Evolutionary conservation across 2,113 vertebrate genomes (phyloP).

Genomic region (Lepus europaeus): DNA sequence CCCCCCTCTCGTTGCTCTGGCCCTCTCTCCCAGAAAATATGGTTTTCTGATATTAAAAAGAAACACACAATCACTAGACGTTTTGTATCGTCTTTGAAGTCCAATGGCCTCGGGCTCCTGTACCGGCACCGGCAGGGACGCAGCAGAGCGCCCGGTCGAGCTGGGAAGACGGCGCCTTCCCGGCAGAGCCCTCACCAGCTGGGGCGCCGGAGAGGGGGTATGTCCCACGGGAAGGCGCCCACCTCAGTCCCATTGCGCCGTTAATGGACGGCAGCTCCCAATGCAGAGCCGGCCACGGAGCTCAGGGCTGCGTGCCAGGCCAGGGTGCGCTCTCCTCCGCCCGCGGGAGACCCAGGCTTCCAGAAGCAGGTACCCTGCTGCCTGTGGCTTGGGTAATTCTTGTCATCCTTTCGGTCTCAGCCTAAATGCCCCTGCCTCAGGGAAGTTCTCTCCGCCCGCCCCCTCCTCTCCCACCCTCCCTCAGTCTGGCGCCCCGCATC

Average conservation of each 20-base stretch:
- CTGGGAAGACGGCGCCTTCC: not conserved
- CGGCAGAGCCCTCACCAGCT: too few species aligned
- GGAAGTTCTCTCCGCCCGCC: not conserved
- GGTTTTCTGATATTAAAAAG: conserved; percentile 74
- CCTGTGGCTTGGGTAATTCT: not conserved
- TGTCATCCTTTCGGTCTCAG: too few species aligned
- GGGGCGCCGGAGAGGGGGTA: too few species aligned
- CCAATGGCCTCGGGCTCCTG: conserved; percentile 44
- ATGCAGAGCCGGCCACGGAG: fast-evolving
- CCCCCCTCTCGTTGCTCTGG: conserved; percentile 1
- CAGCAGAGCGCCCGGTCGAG: not conserved
- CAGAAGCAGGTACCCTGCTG: fast-evolving
- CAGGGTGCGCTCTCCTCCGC: fast-evolving
- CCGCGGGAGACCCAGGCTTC: not conserved
- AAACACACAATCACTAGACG: conserved; percentile 76
- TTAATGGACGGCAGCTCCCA: too few species aligned
- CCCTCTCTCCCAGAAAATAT: conserved; percentile 71
- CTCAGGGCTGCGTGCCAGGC: fast-evolving
- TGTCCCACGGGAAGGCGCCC: too few species aligned
- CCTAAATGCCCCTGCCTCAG: not conserved
- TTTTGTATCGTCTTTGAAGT: conserved; percentile 75
- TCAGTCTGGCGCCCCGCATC: fast-evolving
- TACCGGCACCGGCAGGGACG: not conserved
- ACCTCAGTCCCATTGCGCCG: too few species aligned
- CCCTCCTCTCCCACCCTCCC: too few species aligned